Evolutionary conservation across 2,797 vertebrate genomes (phyloP).

Genomic region (Tragopan temminckii): DNA sequence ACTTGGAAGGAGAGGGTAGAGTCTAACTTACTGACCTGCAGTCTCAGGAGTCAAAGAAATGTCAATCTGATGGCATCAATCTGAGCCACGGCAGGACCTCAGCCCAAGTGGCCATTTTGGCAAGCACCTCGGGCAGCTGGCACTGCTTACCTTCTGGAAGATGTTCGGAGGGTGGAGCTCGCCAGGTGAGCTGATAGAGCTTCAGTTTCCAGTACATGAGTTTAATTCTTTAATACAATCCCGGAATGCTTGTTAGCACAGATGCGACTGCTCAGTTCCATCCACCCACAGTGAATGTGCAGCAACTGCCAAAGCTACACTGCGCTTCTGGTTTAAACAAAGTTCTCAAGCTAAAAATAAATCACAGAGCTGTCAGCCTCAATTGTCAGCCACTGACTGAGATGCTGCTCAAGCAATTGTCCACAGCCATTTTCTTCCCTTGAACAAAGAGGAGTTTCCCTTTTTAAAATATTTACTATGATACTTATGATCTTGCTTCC

Average conservation of each 20-base stretch:
- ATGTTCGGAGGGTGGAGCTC: constrained; percentile 81
- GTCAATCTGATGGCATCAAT: background rate
- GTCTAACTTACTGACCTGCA: background rate
- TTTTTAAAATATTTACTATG: constrained; percentile 34
- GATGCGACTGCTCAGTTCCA: constrained; percentile 24
- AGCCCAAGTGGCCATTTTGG: background rate
- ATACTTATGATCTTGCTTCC: constrained; percentile 10
- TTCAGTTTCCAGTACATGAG: constrained; percentile 88
- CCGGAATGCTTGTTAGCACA: constrained; percentile 41
- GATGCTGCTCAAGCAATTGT: background rate
- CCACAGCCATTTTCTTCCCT: constrained; percentile 49
- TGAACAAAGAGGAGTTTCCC: background rate
- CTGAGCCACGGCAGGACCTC: background rate
- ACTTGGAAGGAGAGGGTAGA: background rate
- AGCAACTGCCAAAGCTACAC: constrained; percentile 56
- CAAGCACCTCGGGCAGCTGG: background rate
- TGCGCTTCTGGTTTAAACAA: constrained; percentile 40
- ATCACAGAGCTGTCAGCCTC: background rate
- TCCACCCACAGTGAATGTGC: constrained; percentile 48
- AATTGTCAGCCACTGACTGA: constrained; percentile 16
- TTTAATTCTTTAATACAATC: constrained; percentile 66
- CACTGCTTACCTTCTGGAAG: constrained; percentile 84
- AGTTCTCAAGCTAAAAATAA: constrained; percentile 65
- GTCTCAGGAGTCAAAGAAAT: background rate
- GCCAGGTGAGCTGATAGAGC: constrained; percentile 84